phyloP scores from a whole-genome alignment of 2,113 vertebrate species.

The Tursiops truncatus region DNA sequence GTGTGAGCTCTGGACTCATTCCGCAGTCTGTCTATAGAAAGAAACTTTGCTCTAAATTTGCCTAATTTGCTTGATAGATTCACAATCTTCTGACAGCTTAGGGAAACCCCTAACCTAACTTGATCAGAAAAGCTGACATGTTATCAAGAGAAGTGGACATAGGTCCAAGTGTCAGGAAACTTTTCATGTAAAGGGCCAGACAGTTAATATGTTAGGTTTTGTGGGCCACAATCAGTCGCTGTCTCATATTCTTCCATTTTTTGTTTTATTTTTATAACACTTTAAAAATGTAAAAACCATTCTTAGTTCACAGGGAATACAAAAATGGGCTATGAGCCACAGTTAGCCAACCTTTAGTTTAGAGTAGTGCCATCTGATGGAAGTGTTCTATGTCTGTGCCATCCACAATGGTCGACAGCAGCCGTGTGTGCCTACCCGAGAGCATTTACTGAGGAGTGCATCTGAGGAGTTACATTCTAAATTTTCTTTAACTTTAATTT shows the following conservation, averaged over 20 bases:
- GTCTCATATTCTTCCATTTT: background rate
- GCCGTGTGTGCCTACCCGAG: background rate
- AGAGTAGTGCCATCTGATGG: background rate
- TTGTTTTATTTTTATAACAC: background rate
- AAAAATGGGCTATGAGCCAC: background rate
- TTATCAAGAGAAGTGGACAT: background rate
- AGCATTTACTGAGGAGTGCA: background rate
- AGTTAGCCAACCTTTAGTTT: background rate
- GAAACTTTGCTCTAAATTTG: background rate
- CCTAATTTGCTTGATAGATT: background rate
- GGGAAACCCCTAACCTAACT: background rate
- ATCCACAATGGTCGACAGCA: background rate
- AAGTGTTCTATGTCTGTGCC: background rate
- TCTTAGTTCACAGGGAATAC: background rate
- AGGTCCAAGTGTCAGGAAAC: background rate
- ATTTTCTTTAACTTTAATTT: conserved; percentile 39
- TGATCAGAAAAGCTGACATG: conserved; percentile 12
- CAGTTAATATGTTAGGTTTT: background rate
- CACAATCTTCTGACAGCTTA: background rate
- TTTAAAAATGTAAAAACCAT: conserved; percentile 24
- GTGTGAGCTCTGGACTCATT: background rate
- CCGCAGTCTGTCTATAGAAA: background rate
- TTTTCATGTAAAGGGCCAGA: background rate
- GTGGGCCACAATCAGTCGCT: background rate
- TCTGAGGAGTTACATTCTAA: background rate